Evolutionary conservation across 1,140 invertebrate species (phyloP).

Genomic region (Drosophila repleta): DNA sequence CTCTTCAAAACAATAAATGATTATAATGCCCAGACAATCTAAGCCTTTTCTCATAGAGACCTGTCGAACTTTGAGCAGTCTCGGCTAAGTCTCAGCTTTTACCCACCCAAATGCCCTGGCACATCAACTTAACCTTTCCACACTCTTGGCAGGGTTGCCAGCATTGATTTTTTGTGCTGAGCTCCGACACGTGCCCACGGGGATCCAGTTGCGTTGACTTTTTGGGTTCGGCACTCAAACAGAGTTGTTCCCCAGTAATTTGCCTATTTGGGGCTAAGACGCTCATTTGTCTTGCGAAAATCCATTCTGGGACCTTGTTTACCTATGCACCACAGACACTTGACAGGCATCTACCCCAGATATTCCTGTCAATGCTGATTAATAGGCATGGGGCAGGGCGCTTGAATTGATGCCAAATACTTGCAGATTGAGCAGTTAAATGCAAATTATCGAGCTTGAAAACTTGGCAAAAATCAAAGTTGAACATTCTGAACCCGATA

Average conservation of each 20-base stretch:
- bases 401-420: conserved; percentile 5
- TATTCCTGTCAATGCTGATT: conserved; percentile 44
- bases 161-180: conserved; percentile 28
- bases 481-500: conserved; percentile 5
- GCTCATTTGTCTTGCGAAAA: conserved; percentile 59
- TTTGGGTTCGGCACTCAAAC: conserved; percentile 29
- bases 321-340: conserved; percentile 44
- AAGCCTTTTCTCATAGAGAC: conserved; percentile 1
- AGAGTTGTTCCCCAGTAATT: conserved; percentile 70
- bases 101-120: background rate
- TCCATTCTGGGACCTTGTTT: conserved; percentile 63
- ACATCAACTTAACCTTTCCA: conserved; percentile 11
- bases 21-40: background rate
- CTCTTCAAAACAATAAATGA: background rate
- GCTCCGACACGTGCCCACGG: conserved; percentile 52
- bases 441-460: conserved; percentile 31
- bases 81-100: conserved; percentile 30
- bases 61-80: background rate
- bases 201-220: conserved; percentile 46
- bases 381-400: conserved; percentile 8
- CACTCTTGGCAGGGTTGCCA: conserved; percentile 4
- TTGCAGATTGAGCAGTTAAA: conserved; percentile 22
- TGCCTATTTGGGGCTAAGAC: conserved; percentile 68
- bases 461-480: conserved; percentile 6
- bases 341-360: conserved; percentile 1